phyloP scores from a whole-genome alignment of 2,113 vertebrate genomes.

The Cyphomyrus discorhynchus region DNA sequence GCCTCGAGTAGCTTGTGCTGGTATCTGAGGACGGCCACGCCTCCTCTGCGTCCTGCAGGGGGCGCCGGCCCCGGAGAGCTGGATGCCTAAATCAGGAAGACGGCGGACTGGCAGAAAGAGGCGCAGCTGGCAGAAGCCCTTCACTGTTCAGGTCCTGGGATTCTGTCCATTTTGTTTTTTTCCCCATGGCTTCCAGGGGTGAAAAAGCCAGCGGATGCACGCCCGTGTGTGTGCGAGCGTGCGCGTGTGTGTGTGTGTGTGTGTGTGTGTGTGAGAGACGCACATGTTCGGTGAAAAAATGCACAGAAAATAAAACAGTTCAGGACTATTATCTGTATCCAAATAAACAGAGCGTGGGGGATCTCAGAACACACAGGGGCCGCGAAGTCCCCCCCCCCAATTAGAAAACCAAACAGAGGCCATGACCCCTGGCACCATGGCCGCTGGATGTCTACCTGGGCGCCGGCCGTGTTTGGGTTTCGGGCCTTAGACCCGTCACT shows the following conservation, averaged over 20 bases:
- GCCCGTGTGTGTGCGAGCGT: not conserved
- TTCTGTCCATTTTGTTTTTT: not conserved
- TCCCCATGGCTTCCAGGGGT: not conserved
- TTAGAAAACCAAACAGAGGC: slow-evolving; percentile 63
- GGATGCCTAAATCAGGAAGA: not conserved
- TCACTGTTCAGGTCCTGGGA: slow-evolving; percentile 17
- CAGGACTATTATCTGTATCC: slow-evolving; percentile 60
- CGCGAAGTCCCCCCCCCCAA: slow-evolving; percentile 31
- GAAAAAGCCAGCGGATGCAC: not conserved
- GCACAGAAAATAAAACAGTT: slow-evolving; percentile 56
- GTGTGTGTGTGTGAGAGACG: slow-evolving; percentile 35
- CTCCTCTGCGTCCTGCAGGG: slow-evolving; percentile 24
- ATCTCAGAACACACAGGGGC: slow-evolving; percentile 52
- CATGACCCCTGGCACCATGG: slow-evolving; percentile 60
- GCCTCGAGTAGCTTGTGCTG: not conserved
- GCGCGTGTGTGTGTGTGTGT: slow-evolving; percentile 26
- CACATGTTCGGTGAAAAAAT: slow-evolving; percentile 57
- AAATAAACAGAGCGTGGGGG: slow-evolving; percentile 67
- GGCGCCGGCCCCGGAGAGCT: not conserved
- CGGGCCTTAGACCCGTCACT: not conserved
- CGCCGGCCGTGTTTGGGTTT: slow-evolving; percentile 33
- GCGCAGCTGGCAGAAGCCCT: slow-evolving; percentile 1
- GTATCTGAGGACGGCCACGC: not conserved
- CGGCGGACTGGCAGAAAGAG: not conserved
- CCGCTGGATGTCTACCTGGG: slow-evolving; percentile 56